These are phyloP conservation scores for Camelus dromedarius DNA, from an alignment of 2,113 vertebrate genomes.

Conservation along the genomic window DNA sequence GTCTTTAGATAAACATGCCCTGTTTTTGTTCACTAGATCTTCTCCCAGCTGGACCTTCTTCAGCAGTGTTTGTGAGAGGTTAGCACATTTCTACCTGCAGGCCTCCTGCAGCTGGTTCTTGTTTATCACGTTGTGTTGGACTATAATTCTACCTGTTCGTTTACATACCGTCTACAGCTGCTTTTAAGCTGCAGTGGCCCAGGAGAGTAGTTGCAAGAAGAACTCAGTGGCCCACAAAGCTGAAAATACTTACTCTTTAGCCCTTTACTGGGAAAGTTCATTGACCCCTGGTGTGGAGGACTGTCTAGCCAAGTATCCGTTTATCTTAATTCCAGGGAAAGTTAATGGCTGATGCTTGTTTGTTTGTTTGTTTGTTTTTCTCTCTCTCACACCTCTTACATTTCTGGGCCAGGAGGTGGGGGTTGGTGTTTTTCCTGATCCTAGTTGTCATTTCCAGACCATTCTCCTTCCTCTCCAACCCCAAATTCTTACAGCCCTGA, in stretches of 20 bases:
- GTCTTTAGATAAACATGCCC: background rate
- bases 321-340: conserved; percentile 15
- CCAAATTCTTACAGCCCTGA: background rate
- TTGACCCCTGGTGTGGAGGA: background rate
- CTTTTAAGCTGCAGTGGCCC: background rate
- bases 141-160: background rate
- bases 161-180: background rate
- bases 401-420: background rate
- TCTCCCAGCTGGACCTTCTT: background rate
- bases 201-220: background rate
- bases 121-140: background rate
- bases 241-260: background rate
- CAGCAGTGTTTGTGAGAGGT: background rate
- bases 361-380: background rate
- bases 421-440: background rate
- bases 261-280: background rate
- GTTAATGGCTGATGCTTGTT: background rate
- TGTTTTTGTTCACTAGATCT: background rate
- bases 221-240: background rate
- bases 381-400: background rate
- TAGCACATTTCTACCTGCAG: background rate
- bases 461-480: background rate
- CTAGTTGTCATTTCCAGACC: background rate
- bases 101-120: background rate
- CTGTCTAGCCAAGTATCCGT: background rate